Evolutionary conservation across 2,797 vertebrate genomes (phyloP), one percentile per base, ranked within the genome.

Genomic region (Acanthiza pusilla): DNA sequence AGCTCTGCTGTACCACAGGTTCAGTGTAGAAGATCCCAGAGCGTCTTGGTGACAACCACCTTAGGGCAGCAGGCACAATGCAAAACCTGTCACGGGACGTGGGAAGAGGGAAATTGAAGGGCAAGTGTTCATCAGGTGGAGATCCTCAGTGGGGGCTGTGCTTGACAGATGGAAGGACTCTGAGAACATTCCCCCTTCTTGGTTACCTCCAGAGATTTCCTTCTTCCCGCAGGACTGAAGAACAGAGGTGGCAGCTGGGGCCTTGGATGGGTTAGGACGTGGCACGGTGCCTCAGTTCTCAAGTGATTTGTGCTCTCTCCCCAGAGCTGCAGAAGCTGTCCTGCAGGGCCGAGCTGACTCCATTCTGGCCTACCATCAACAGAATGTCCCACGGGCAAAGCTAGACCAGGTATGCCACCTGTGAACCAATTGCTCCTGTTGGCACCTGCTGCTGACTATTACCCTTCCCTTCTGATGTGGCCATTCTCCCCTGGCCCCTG

Each of bases 361-460:
- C 95, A 99, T 99, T 88, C 98, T 99, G n/a, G 96, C 98, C 88
- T 99, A 99, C 97, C 99, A 99, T 97, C 99, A 99, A 98, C 99
- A 99, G 97, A 99, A 99, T 4, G 98, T 99, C 93, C 98, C 98
- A 0, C 98, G 98, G 88, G 98, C 98, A 88, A 99, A 99, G 97
- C 97, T 99, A 89, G 99, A 99, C 91, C 99, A 99, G 99, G 99
- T 99, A 85, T 25, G 13, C 23, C 19, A 26, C 47, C 60, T 10
- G 5, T 19, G 47, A 70, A 47, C 34, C 58, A 15, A 17, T 14
- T 1, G 38, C 30, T 58, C 0, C 30, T 25, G n/a, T 77, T 2
- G 15, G 38, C 89, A 62, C 1, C 0, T 47, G 50, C 79, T 85
- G 68, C 50, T 2, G 2, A 8, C 60, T 32, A 8, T 40, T 25